Evolutionary conservation across 2,888 invertebrate genomes (phyloP), one percentile per base, ranked within the genome.

Genomic region (Rhamphomyia laevipes): DNA sequence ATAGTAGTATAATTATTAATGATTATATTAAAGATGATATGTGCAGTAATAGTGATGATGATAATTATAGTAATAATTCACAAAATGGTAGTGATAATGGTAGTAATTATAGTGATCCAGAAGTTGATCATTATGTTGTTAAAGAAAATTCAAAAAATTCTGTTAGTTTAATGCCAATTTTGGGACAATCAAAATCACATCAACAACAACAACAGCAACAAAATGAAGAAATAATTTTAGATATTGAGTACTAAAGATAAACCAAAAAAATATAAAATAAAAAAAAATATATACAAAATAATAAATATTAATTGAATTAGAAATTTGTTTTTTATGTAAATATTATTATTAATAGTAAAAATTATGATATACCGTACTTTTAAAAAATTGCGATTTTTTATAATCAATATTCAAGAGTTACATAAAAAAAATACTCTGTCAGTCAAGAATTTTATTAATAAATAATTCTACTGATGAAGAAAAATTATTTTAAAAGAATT

Each of bases 21-120:
- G 18, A 40, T 13, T 12, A 18, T 40, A 40, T 12, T 40, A 13
- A 18, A 12, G 18, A 40, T 17, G 40, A 40, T 40, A 40, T 40
- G 1, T 18, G 17, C 12, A 40, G 12, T 40, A 4, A 18, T 18
- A 40, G 12, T 40, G 11, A 18, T 18, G 13, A 18, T 13, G 17
- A 18, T 18, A 40, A 40, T 18, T 12, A 40, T 18, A 18, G 18
- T 40, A 18, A 18, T 40, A 40, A 18, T 18, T 18, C 40, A 40
- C 15, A 10, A 40, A 9, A 2, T 40, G 40, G 18, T 45, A 54
- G 55, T 48, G 56, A 56, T 47, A 63, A 63, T n/a, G 47, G 56
- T 11, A 59, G 56, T 15, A 58, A 62, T 15, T 61, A 61, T 44
- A 63, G 63, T 50, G 63, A 61, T 53, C 56, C 63, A 2, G 63